phyloP scores from a whole-genome alignment of 2,797 vertebrate species.

The Buceros bicornis region DNA sequence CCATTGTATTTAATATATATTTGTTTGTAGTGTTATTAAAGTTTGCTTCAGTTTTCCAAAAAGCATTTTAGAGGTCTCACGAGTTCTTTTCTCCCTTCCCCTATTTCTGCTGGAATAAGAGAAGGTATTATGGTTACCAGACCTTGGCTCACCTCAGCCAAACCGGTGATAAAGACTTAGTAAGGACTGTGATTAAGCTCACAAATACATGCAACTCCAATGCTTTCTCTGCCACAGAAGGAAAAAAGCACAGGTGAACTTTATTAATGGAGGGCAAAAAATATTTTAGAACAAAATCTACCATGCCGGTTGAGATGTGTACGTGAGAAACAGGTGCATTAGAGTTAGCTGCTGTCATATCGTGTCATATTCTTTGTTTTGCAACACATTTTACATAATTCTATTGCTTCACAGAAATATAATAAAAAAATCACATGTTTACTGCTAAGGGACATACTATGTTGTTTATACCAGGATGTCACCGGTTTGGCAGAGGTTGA shows the following conservation, averaged over 20 bases:
- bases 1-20: no score
- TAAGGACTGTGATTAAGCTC: conserved; percentile 28
- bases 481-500: no score
- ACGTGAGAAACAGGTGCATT: neutral
- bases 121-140: no score
- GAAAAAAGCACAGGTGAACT: neutral
- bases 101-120: no score
- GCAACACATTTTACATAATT: neutral
- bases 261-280: neutral
- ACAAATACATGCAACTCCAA: neutral
- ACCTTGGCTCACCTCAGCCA: no score
- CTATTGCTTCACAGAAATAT: neutral
- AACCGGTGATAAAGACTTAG: neutral
- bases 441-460: neutral
- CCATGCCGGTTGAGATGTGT: neutral
- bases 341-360: neutral
- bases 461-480: neutral
- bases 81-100: no score
- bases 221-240: neutral
- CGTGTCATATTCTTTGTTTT: neutral
- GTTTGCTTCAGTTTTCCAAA: no score
- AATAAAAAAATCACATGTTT: neutral
- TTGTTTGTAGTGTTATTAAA: no score
- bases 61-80: no score
- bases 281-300: neutral